Evolutionary conservation across 2,797 vertebrate species (phyloP), one percentile per base, ranked within the genome.

Genomic region (Mus minutoides): DNA sequence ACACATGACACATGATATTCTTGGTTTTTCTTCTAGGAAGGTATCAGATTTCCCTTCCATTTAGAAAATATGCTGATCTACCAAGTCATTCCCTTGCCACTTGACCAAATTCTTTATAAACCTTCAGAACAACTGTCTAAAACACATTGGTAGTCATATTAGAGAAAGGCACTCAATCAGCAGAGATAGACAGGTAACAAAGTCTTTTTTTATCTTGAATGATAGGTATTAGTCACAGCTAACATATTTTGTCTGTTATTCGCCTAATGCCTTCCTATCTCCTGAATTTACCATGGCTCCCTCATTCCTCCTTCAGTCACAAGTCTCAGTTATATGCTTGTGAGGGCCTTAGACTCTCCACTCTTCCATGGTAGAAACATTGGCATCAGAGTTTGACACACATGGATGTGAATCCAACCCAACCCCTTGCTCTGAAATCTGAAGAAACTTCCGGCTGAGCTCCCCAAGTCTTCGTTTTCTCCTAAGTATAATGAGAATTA

Each of bases 401-500:
- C 0, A 13, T 79, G 76, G 76, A 29, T 69, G 52, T 92, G 80
- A 90, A 77, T 79, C 26, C 40, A 88, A 29, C 2, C 67, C 14
- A 76, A 56, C 11, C 88, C 4, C 24, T 69, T 83, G 31, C 19
- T 71, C 67, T 87, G 69, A 34, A 73, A 85, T 52, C 46, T 77
- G 58, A n/a, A 29, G 4, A 79, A 92, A 58, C 3, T 92, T 46
- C 67, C 26, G 11, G 14, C 21, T 71, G 17, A 69, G 60, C 49
- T 87, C 12, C 11, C 5, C 5, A 14, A 76, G 14, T 21, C 26
- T 88, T 49, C 34, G 62, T 93, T 96, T 91, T 79, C 46, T 76
- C 31, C 19, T 73, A 77, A 43, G 2, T 90, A 62, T 40, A 75
- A 90, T 22, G n/a, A 40, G 49, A 95, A 79, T 64, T 95, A 93